Conservation (phyloP, 1,140 invertebrate genomes). For the Pectinophora gossypiella region DNA sequence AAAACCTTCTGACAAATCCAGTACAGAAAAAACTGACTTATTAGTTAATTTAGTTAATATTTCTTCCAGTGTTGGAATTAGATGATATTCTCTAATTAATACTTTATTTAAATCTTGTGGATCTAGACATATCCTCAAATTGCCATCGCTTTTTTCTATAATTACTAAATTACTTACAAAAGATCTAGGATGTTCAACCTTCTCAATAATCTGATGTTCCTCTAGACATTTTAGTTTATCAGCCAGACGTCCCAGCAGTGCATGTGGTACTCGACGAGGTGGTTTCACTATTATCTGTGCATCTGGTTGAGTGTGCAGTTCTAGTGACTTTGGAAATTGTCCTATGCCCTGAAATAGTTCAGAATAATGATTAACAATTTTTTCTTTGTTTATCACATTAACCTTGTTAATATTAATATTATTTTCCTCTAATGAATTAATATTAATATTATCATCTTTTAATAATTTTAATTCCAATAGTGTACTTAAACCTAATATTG, state of each 20-base stretch:
- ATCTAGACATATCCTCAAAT: too few relatives aligned
- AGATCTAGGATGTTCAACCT: conserved; percentile 19
- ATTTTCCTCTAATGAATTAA: too few relatives aligned
- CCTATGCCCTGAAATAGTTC: conserved; percentile 13
- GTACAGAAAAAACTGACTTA: too few relatives aligned
- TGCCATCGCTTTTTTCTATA: too few relatives aligned
- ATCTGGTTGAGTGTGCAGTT: conserved; percentile 2
- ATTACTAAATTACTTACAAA: conserved; percentile 24
- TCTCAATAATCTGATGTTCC: conserved; percentile 17
- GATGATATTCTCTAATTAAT: too few relatives aligned
- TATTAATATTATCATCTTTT: background rate
- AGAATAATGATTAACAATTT: conserved; percentile 4
- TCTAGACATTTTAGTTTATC: conserved; percentile 19
- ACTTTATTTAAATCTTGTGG: too few relatives aligned
- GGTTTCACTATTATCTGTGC: conserved; percentile 11
- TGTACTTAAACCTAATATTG: background rate
- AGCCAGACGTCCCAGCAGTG: conserved; percentile 10
- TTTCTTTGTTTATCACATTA: background rate
- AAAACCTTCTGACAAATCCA: too few relatives aligned
- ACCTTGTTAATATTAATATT: conserved; percentile 1
- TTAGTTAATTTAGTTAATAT: too few relatives aligned
- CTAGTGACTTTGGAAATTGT: conserved; percentile 3
- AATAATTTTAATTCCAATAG: background rate
- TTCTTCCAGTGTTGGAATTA: too few relatives aligned
- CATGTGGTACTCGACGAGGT: conserved; percentile 14